Evolutionary conservation across 2,113 vertebrate genomes (phyloP).

Genomic region (Ornithorhynchus anatinus): DNA sequence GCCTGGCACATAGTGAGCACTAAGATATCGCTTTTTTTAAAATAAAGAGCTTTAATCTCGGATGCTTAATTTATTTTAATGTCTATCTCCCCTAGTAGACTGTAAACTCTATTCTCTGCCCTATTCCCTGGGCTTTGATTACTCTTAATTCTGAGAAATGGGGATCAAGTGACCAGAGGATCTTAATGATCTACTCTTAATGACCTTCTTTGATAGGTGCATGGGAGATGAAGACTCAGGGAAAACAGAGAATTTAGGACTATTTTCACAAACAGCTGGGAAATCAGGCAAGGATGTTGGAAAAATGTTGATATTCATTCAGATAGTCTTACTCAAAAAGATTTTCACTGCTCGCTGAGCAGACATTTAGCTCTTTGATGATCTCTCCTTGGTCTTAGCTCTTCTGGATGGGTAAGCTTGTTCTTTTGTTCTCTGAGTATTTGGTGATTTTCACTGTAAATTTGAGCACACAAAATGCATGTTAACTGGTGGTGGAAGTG

Average conservation of each 20-base stretch:
- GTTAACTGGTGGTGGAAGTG: conserved; percentile 36
- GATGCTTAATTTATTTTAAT: too few relatives aligned
- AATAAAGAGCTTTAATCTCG: too few relatives aligned
- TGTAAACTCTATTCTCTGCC: too few relatives aligned
- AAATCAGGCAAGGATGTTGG: neutral
- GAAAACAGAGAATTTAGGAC: neutral
- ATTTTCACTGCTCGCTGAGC: neutral
- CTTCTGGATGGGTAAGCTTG: neutral
- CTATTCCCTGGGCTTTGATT: too few relatives aligned
- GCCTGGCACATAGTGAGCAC: too few relatives aligned
- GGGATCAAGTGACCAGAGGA: too few relatives aligned
- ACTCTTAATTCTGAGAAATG: too few relatives aligned
- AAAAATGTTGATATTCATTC: neutral
- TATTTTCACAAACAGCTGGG: too few relatives aligned
- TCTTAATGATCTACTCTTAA: too few relatives aligned
- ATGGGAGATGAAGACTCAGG: neutral
- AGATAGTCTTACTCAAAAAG: neutral
- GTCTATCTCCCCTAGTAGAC: too few relatives aligned
- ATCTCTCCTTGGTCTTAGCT: neutral
- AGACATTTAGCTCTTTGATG: neutral
- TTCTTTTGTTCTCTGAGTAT: conserved; percentile 6
- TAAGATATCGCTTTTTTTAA: too few relatives aligned
- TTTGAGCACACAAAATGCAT: conserved; percentile 9
- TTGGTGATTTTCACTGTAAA: conserved; percentile 36
- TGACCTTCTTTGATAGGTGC: too few relatives aligned